Evolutionary conservation across 2,888 invertebrate species (phyloP), one percentile per base, ranked within the genome.

Genomic region (Agriopis marginaria): DNA sequence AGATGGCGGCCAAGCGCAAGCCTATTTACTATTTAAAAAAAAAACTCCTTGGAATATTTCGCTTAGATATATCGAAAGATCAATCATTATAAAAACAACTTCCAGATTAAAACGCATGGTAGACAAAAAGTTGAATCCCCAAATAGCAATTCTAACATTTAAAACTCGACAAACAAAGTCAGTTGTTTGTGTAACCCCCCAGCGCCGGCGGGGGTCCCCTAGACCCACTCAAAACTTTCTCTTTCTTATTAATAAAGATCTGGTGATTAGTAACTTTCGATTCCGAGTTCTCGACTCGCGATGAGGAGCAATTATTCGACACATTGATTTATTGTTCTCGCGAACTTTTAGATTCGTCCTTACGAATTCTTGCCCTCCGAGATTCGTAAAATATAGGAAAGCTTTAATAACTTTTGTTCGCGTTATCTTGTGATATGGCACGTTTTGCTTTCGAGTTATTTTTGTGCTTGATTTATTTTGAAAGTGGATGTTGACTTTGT

Each of bases 271-370:
- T 89, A 91, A 92, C 91, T 92, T 88, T 87, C 70, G 90, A 91
- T 91, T 91, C 83, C 79, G 81, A 88, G 83, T 88, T 86, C 79
- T 66, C 58, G 82, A 85, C 83, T 83, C 81, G 77, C 73, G 64
- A 68, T 72, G 71, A 72, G 86, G 87, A 90, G 90, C 89, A 89
- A 93, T 92, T 92, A 91, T 91, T 91, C 88, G 91, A 92, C 92
- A 91, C 91, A 91, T 93, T 93, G 93, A 93, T 93, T 93, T 92
- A 93, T 93, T 92, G 90, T 90, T 86, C 85, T 80, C 77, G 51
- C 49, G 32, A 75, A 75, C 71, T 72, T 71, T 69, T 49, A 66
- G 74, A 72, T 65, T 72, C 74, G 74, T 75, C 77, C 65, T 71
- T 66, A 61, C 58, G 73, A 88, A 91, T 90, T 90, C 80, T 73